Percentiles rank a stretch among this genome's conserved stretches.
phyloP scores from a whole-genome alignment of 2,888 invertebrate species.

The Lasioglossum lativentre region DNA sequence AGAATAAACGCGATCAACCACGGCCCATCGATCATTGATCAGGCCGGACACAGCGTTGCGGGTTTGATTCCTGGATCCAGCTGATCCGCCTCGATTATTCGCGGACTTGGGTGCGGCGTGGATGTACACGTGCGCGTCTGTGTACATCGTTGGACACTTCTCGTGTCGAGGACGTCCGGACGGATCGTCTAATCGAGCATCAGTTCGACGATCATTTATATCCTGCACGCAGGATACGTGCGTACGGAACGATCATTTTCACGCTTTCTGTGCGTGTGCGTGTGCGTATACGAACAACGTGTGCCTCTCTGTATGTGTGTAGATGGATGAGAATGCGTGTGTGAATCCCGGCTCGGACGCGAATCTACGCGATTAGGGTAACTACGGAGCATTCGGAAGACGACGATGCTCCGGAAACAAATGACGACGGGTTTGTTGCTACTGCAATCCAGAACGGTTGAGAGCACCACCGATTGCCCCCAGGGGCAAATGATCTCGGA shows the following conservation, averaged over 20 bases:
- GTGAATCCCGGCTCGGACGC: not conserved
- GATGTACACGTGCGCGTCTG: not conserved
- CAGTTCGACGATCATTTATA: not conserved
- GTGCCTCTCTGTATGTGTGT: not conserved
- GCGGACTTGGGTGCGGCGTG: not conserved
- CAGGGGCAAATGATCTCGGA: not conserved
- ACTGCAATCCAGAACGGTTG: not conserved
- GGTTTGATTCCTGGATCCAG: not conserved
- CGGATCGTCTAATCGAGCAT: not conserved
- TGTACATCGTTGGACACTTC: not conserved
- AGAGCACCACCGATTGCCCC: not conserved
- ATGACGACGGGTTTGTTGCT: not conserved
- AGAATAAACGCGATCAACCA: constrained; percentile 20
- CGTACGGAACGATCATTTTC: constrained; percentile 18
- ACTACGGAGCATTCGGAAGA: not conserved
- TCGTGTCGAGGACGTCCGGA: not conserved
- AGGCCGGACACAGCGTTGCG: not conserved
- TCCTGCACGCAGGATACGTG: constrained; percentile 13
- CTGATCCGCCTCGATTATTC: not conserved
- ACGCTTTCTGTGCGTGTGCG: constrained; percentile 35
- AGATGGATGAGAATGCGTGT: not conserved
- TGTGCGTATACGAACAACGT: constrained; percentile 21
- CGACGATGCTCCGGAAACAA: not conserved
- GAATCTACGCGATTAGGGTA: not conserved
- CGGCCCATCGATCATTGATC: not conserved